A percentile compares a stretch with the other conserved stretches of the same genome.
Conservation (phyloP, 2,888 invertebrate genomes). For the Tetragnatha montana region DNA sequence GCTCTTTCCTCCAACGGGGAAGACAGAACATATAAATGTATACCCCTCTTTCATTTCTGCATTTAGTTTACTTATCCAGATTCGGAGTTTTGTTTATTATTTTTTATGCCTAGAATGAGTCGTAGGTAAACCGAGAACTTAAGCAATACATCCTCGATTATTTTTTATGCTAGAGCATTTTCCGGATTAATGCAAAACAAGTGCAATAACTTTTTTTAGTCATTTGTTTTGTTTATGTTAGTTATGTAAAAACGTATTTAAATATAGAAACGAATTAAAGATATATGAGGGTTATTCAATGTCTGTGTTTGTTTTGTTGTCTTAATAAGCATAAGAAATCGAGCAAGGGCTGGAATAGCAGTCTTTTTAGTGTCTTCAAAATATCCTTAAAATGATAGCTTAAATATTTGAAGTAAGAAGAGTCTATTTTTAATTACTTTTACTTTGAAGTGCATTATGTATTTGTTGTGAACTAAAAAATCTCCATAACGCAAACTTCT, state of each 20-base stretch:
- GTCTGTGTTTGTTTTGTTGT: too few species aligned
- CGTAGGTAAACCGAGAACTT: slow-evolving; percentile 26
- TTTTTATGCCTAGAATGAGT: slow-evolving; percentile 10
- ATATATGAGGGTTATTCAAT: too few species aligned
- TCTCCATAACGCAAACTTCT: too few species aligned
- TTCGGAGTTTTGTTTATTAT: slow-evolving; percentile 26
- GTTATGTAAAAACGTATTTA: slow-evolving; percentile 9
- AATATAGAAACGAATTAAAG: background rate
- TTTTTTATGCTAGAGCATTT: slow-evolving; percentile 4
- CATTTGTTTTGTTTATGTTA: slow-evolving; percentile 39
- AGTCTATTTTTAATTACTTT: too few species aligned
- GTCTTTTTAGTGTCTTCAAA: too few species aligned
- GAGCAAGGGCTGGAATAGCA: too few species aligned
- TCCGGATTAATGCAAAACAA: slow-evolving; percentile 33
- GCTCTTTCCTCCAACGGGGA: slow-evolving; percentile 22
- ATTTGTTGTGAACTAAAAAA: too few species aligned
- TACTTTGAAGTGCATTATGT: too few species aligned
- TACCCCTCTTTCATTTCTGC: slow-evolving; percentile 4
- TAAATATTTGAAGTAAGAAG: too few species aligned
- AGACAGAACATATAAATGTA: slow-evolving; percentile 1
- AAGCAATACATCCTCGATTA: slow-evolving; percentile 22
- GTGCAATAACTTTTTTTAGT: background rate
- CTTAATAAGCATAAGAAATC: too few species aligned
- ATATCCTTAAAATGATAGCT: too few species aligned
- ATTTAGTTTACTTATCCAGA: slow-evolving; percentile 39